phyloP scores from a whole-genome alignment of 2,797 vertebrate genomes.

The Dicrostonyx torquatus region DNA sequence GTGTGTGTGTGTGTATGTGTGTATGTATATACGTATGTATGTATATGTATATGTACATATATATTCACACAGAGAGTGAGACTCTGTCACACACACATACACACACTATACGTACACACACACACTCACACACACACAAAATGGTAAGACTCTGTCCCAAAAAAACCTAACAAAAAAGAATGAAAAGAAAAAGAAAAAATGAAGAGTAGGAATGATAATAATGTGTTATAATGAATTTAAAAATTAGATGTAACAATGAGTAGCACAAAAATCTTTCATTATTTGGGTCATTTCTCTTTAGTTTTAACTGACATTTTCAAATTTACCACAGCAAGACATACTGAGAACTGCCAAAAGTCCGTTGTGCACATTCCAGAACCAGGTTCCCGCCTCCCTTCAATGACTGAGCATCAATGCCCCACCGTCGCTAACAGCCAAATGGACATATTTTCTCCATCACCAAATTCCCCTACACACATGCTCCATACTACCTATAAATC shows the following conservation, averaged over 20 bases:
- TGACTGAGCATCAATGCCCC: background rate
- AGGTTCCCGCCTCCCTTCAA: background rate
- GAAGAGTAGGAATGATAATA: constrained; percentile 41
- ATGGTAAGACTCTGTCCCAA: background rate
- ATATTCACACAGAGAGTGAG: too few species aligned
- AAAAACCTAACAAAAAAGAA: background rate
- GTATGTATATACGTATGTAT: too few species aligned
- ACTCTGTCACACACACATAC: too few species aligned
- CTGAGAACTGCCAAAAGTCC: background rate
- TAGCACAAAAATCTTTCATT: constrained; percentile 65
- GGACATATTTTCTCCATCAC: background rate
- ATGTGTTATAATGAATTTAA: constrained; percentile 65
- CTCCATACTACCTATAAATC: background rate
- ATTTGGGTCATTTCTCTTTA: constrained; percentile 63
- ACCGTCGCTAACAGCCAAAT: background rate
- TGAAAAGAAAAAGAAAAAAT: too few species aligned
- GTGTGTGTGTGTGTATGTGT: too few species aligned
- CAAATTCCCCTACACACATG: background rate
- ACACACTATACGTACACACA: too few species aligned
- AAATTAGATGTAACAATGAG: constrained; percentile 47
- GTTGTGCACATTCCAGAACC: background rate
- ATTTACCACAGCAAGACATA: background rate
- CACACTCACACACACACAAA: too few species aligned
- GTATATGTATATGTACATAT: too few species aligned
- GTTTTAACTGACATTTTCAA: constrained; percentile 61